Evolutionary conservation across 2,113 vertebrate genomes (phyloP).

Genomic region (Anguilla japonica): DNA sequence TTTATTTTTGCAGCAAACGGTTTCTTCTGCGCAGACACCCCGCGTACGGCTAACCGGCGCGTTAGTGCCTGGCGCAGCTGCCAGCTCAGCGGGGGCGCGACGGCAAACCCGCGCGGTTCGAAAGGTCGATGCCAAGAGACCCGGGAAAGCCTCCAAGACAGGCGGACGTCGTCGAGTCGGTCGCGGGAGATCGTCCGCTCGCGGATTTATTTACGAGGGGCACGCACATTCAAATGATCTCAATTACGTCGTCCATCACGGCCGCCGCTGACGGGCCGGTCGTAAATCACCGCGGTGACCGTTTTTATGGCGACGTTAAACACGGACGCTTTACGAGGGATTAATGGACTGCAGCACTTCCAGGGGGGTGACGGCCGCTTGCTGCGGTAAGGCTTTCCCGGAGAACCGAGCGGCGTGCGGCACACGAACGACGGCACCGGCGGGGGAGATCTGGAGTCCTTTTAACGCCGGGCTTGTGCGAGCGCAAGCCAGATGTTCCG

Average conservation of each 20-base stretch:
- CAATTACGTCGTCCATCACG: background rate
- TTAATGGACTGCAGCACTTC: slow-evolving; percentile 31
- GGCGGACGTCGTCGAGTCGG: background rate
- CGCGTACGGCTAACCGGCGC: slow-evolving; percentile 35
- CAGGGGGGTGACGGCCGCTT: slow-evolving; percentile 17
- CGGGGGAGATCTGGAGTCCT: slow-evolving; percentile 7
- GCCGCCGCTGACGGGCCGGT: slow-evolving; percentile 7
- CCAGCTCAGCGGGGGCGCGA: slow-evolving; percentile 22
- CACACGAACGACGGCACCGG: slow-evolving; percentile 40
- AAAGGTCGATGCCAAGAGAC: slow-evolving; percentile 14
- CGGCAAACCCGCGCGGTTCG: slow-evolving; percentile 23
- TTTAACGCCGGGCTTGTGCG: slow-evolving; percentile 5
- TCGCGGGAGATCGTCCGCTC: background rate
- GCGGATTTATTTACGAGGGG: background rate
- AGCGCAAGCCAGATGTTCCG: slow-evolving; percentile 2
- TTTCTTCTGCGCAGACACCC: slow-evolving; percentile 28
- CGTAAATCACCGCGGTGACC: slow-evolving; percentile 40
- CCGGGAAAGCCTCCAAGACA: background rate
- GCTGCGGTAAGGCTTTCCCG: slow-evolving; percentile 24
- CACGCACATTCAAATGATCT: background rate
- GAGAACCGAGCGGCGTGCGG: slow-evolving; percentile 36
- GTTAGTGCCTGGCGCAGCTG: slow-evolving; percentile 44
- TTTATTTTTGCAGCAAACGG: slow-evolving; percentile 16
- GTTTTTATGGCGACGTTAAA: slow-evolving; percentile 25
- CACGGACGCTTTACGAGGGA: slow-evolving; percentile 34